Conservation (phyloP, 2,888 invertebrate genomes). For the Ophion slaviceki region DNA sequence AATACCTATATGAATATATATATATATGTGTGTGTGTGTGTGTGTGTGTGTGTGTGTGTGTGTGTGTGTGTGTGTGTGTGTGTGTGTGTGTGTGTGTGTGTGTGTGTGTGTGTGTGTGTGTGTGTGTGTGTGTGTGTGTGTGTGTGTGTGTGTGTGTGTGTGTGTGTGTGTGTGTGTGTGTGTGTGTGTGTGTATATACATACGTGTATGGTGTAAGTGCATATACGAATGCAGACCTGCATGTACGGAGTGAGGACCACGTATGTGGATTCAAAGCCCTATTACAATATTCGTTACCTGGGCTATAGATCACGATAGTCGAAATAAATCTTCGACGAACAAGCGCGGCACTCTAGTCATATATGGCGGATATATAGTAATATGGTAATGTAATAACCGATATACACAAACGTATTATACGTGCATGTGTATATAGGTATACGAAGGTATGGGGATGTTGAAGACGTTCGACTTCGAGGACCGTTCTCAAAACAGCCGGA, state of each 20-base stretch:
- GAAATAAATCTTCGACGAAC: constrained; percentile 81
- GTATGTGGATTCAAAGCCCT: constrained; percentile 70
- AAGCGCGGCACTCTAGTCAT: constrained; percentile 78
- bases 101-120: too few relatives aligned
- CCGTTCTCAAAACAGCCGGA: too few relatives aligned
- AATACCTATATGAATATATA: neutral
- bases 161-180: too few relatives aligned
- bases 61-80: too few relatives aligned
- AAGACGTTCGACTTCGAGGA: too few relatives aligned
- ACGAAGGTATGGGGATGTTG: neutral
- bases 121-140: too few relatives aligned
- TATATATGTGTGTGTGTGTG: neutral
- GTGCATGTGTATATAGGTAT: neutral
- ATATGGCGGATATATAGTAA: constrained; percentile 37
- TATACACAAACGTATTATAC: neutral
- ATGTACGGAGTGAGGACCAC: neutral
- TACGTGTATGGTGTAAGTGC: neutral
- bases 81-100: too few relatives aligned
- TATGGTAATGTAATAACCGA: constrained; percentile 30
- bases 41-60: too few relatives aligned
- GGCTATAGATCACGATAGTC: constrained; percentile 82
- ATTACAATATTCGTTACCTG: constrained; percentile 82
- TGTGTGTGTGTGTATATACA: too few relatives aligned
- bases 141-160: too few relatives aligned
- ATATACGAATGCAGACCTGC: constrained; percentile 18